Base-by-base conservation (phyloP, 2,113 vertebrate genomes). In the Entosphenus tridentatus region DNA sequence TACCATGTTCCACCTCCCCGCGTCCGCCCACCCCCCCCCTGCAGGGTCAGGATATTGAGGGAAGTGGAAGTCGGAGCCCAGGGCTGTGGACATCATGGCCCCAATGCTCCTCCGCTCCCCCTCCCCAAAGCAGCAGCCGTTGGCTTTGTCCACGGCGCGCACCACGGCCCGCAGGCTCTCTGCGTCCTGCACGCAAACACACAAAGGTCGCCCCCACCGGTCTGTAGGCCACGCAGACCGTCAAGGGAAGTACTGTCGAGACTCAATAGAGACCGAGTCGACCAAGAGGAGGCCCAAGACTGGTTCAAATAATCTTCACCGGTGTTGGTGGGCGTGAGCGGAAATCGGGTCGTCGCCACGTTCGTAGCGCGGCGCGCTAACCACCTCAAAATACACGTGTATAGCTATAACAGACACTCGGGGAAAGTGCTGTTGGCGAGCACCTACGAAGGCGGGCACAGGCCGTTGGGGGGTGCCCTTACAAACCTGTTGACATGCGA, bases 51-150 rank as follows among this genome's bases (percentile, higher is more conserved):
- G 90, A 98, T 96, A 98, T 87, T 83, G 83, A 58, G 77, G 73
- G 17, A 98, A 96, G 74, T 96, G 89, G 77, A 98, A 97, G 73
- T 96, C 89, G 0, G 87, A 87, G 69, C 93, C 93, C 75, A 98
- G 74, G 2, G 88, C 89, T 0, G 87, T 82, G 3, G 93, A 98
- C 92, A 97, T 92, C 80, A 98, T 81, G 69, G 80, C 87, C 73
- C 87, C 83, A 71, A 96, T 76, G 79, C 83, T 91, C 70, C 83
- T 83, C 67, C 86, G 85, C 75, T 95, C 88, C 71, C 78, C 73
- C 71, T 88, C 83, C 21, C 88, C 89, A 1, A 90, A 98, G 77
- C 83, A 95, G 73, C 85, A 96, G 57, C 93, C 92, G 0, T 87
- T 97, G 77, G 89, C 92, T 76, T 95, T 96, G 81, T 98, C 93